phyloP scores from a whole-genome alignment of 2,888 invertebrate genomes.

The Thysanoteuthis rhombus region DNA sequence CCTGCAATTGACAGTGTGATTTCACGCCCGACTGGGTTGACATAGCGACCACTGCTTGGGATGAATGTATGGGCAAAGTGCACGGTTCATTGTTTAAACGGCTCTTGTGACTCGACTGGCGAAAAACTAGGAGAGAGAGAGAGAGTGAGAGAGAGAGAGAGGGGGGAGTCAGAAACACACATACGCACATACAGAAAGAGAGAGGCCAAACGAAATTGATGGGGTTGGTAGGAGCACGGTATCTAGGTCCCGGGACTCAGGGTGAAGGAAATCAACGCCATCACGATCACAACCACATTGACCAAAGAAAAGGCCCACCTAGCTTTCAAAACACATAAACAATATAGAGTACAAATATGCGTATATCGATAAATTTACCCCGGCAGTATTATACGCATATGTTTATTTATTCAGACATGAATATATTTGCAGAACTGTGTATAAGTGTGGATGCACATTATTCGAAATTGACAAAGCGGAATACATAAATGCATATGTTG shows the following conservation, averaged over 20 bases:
- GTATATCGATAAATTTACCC: slow-evolving; percentile 12
- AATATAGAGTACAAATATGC: background rate
- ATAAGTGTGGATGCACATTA: background rate
- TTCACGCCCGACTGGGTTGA: slow-evolving; percentile 12
- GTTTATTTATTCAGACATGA: background rate
- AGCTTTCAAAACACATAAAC: background rate
- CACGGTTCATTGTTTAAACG: background rate
- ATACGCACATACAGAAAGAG: no score
- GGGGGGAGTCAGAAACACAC: no score
- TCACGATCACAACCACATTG: background rate
- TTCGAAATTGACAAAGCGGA: background rate
- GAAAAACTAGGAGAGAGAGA: background rate
- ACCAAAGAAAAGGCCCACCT: background rate
- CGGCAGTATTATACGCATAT: background rate
- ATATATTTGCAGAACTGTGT: background rate
- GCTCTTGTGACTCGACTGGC: slow-evolving; percentile 12
- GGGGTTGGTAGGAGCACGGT: no score
- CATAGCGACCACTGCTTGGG: background rate
- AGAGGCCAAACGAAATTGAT: background rate
- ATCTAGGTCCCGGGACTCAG: no score
- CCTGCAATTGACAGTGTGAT: slow-evolving; percentile 12
- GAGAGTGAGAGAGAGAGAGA: no score
- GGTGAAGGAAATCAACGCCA: background rate
- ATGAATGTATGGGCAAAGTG: slow-evolving; percentile 12
- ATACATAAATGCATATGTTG: background rate